phyloP scores from a whole-genome alignment of 2,113 vertebrate species.

The Sus scrofa region T2T-Sscrofa CM000813.6:94813501-94814000 shows the following conservation, averaged over 20 bases:
- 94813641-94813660: conserved; percentile 27
- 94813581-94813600: not conserved
- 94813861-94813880: not conserved
- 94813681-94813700: not conserved
- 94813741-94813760: not conserved
- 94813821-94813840: not conserved
- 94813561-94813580: not conserved
- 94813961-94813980: not conserved
- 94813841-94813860: not conserved
- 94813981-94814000: not conserved
- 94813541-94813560: not conserved
- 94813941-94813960: not conserved
- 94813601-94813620: conserved; percentile 5
- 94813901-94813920: not conserved
- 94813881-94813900: not conserved
- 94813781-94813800: not conserved
- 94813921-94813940: not conserved
- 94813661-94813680: not conserved
- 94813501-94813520: not conserved
- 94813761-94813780: not conserved
- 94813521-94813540: not conserved
- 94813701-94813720: not conserved
- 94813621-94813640: not conserved
- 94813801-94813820: not conserved
- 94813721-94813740: not conserved